These are phyloP conservation scores for Metopolophium dirhodum DNA, from an alignment of 1,140 invertebrate species.

Conservation along the genomic window DNA sequence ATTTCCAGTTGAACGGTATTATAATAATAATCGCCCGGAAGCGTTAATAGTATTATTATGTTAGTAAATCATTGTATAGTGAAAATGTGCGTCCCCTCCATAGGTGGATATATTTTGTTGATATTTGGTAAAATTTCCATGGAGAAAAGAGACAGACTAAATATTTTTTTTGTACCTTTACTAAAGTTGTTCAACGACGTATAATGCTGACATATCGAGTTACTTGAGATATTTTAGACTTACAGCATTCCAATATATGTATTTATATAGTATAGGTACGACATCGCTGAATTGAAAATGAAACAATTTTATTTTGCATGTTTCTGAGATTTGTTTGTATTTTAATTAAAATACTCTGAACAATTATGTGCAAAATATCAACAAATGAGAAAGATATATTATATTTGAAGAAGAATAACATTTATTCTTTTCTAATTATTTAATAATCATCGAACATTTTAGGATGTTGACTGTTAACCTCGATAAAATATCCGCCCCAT, in stretches of 20 bases:
- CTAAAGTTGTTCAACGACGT: not conserved
- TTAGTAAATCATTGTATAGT: not conserved
- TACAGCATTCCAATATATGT: not conserved
- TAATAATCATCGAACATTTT: too few species aligned
- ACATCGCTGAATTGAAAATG: too few species aligned
- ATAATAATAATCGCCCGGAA: conserved; percentile 14
- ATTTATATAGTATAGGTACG: not conserved
- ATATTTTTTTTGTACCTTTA: too few species aligned
- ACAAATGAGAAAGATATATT: not conserved
- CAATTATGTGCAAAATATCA: not conserved
- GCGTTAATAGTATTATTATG: not conserved
- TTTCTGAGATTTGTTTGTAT: not conserved
- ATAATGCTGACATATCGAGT: not conserved
- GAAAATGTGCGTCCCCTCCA: not conserved
- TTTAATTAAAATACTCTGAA: not conserved
- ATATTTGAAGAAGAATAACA: too few species aligned
- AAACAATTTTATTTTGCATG: not conserved
- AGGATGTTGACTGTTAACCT: too few species aligned
- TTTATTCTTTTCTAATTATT: too few species aligned
- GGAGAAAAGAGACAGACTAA: too few species aligned
- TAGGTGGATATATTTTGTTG: not conserved
- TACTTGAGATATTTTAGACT: not conserved
- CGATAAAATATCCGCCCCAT: not conserved
- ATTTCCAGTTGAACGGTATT: conserved; percentile 45
- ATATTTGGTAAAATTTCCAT: too few species aligned